Conservation (phyloP, 2,888 invertebrate genomes). For the Pristionchus maxplancki region DNA sequence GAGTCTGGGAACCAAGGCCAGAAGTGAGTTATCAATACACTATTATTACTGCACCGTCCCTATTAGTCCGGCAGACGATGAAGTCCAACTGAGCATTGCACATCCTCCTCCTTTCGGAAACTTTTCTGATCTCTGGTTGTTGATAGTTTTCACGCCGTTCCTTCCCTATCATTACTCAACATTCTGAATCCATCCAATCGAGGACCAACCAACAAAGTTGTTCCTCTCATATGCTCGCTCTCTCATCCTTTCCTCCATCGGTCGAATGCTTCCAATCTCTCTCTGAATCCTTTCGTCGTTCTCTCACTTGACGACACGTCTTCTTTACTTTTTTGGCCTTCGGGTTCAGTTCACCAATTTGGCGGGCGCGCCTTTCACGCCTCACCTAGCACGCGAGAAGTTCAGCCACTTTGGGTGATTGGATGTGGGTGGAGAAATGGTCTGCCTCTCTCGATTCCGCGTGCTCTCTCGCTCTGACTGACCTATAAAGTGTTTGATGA, state of each 20-base stretch:
- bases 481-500: not conserved
- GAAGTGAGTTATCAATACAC: not conserved
- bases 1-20: not conserved
- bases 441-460: not conserved
- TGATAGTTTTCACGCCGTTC: too few relatives aligned
- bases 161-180: too few relatives aligned
- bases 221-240: not conserved
- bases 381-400: not conserved
- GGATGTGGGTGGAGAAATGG: conserved; percentile 15
- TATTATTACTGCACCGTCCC: too few relatives aligned
- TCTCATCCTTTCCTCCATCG: conserved; percentile 1
- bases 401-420: conserved; percentile 46
- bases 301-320: not conserved
- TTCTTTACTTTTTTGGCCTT: conserved; percentile 1
- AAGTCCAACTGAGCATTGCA: too few relatives aligned
- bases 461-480: not conserved
- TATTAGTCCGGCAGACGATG: too few relatives aligned
- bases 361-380: not conserved
- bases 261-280: not conserved
- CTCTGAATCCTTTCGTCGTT: not conserved
- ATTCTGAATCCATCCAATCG: too few relatives aligned
- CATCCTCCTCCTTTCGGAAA: too few relatives aligned
- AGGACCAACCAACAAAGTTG: too few relatives aligned
- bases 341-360: conserved; percentile 9
- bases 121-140: too few relatives aligned